Conservation (phyloP, 2,113 vertebrate species). For the Psittacula cyanocephala region DNA sequence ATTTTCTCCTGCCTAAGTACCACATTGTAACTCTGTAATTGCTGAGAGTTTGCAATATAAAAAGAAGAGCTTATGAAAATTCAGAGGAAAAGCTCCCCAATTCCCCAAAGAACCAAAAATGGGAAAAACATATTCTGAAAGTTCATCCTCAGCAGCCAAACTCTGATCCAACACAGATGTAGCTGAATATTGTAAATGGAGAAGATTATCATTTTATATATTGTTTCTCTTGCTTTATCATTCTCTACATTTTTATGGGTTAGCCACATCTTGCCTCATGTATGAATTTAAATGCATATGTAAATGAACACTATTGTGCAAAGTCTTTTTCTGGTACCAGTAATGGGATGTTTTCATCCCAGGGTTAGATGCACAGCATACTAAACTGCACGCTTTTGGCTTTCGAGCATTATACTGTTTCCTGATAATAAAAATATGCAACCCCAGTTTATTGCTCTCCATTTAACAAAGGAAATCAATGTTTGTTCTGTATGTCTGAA, state of each 20-base stretch:
- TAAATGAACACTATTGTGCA: background rate
- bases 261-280: background rate
- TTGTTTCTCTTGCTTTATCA: slow-evolving; percentile 33
- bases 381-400: background rate
- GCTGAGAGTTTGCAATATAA: background rate
- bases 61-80: slow-evolving; percentile 2
- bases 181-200: background rate
- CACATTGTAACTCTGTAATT: background rate
- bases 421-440: slow-evolving; percentile 35
- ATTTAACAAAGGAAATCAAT: slow-evolving; percentile 43
- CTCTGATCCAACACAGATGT: slow-evolving; percentile 62
- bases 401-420: background rate
- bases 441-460: slow-evolving; percentile 21
- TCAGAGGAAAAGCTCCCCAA: background rate
- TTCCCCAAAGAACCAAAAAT: slow-evolving; percentile 36
- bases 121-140: slow-evolving; percentile 44
- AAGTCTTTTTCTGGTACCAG: background rate
- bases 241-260: slow-evolving; percentile 40
- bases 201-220: background rate
- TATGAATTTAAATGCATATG: background rate
- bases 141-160: slow-evolving; percentile 53
- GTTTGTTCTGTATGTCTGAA: slow-evolving; percentile 43
- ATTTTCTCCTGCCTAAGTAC: background rate
- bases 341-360: background rate
- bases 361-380: background rate